A percentile compares a stretch with the other conserved stretches of the same genome.
Evolutionary conservation across 2,797 vertebrate genomes (phyloP).

Genomic region (Parauchenoglanis punctatus): DNA sequence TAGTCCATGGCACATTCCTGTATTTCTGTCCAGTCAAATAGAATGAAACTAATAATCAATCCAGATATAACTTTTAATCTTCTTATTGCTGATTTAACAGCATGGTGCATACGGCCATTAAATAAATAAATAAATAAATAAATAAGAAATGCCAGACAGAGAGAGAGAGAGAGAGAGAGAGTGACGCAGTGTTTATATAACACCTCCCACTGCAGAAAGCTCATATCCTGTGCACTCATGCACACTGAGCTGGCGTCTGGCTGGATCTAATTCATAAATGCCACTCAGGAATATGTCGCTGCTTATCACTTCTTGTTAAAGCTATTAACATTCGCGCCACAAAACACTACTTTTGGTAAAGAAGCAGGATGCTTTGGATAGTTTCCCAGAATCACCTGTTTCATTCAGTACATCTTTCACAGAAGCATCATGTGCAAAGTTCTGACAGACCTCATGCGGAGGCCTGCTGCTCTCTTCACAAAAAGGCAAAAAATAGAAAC

Average conservation of each 20-base stretch:
- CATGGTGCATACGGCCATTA: not conserved
- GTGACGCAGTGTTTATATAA: slow-evolving; percentile 34
- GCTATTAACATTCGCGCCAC: slow-evolving; percentile 9
- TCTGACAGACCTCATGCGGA: not conserved
- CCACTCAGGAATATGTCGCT: slow-evolving; percentile 10
- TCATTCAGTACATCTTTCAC: not conserved
- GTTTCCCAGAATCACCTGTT: not conserved
- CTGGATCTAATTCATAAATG: slow-evolving; percentile 21
- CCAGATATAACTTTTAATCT: not conserved
- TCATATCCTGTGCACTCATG: slow-evolving; percentile 18
- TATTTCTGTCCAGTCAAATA: not conserved
- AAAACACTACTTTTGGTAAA: slow-evolving; percentile 13
- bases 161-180: not conserved
- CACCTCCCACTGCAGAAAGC: slow-evolving; percentile 10
- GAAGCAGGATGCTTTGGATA: not conserved
- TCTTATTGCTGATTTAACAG: not conserved
- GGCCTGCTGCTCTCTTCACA: not conserved
- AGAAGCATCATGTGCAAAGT: not conserved
- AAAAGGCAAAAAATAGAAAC: not conserved
- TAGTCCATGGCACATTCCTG: slow-evolving; percentile 24
- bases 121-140: not conserved
- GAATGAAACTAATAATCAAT: not conserved
- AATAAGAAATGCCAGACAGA: not conserved
- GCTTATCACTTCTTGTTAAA: slow-evolving; percentile 23
- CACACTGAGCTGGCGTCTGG: not conserved